Evolutionary conservation across 1,140 invertebrate species (phyloP).

Genomic region (Lanistes nyassanus): DNA sequence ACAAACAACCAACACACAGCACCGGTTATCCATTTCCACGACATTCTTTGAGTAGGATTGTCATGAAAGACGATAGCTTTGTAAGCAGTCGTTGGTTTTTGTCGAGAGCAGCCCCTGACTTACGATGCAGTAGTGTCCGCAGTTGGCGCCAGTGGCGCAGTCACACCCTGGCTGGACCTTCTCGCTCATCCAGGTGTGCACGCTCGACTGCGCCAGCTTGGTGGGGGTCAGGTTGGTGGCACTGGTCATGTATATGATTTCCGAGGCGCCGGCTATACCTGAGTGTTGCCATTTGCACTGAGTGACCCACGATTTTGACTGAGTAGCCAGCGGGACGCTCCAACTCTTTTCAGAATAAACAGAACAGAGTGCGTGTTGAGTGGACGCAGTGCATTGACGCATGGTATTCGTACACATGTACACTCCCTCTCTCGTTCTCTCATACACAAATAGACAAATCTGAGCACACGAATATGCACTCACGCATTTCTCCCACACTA

Average conservation of each 20-base stretch:
- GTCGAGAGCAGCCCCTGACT: background rate
- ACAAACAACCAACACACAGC: too few relatives aligned
- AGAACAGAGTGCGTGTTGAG: too few relatives aligned
- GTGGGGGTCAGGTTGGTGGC: background rate
- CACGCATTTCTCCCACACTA: too few relatives aligned
- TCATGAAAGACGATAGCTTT: background rate
- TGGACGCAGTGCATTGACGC: too few relatives aligned
- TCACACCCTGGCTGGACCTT: background rate
- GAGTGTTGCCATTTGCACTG: background rate
- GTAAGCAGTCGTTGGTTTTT: background rate
- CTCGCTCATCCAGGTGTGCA: background rate
- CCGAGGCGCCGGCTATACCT: background rate
- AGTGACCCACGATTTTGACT: background rate
- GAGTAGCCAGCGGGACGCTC: background rate
- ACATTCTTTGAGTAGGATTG: background rate
- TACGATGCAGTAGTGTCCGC: constrained; percentile 10
- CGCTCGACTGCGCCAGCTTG: background rate
- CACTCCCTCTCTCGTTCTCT: background rate
- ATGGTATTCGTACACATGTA: too few relatives aligned
- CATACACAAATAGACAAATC: background rate
- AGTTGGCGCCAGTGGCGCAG: background rate
- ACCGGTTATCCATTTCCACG: too few relatives aligned
- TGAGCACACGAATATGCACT: too few relatives aligned
- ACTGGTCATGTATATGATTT: background rate
- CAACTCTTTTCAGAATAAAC: background rate